Evolutionary conservation across 1,140 invertebrate species (phyloP).

Genomic region (Drosophila ercepeae): DNA sequence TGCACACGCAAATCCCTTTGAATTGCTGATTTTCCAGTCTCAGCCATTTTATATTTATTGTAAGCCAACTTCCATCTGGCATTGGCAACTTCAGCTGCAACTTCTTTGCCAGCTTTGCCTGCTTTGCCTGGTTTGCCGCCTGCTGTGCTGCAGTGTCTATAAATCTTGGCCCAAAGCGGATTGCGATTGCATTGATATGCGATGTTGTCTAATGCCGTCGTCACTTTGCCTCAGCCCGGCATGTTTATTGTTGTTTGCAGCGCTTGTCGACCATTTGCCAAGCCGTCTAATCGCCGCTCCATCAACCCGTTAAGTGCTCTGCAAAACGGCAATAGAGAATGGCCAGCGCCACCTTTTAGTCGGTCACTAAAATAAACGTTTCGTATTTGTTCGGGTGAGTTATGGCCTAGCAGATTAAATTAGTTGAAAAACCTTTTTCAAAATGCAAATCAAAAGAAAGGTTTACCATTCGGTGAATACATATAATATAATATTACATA

Average conservation of each 20-base stretch:
- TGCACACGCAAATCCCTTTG: constrained; percentile 70
- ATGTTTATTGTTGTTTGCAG: constrained; percentile 64
- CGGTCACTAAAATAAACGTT: constrained; percentile 25
- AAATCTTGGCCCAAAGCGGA: constrained; percentile 74
- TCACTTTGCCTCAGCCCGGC: constrained; percentile 12
- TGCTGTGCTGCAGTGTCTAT: constrained; percentile 59
- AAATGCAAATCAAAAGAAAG: neutral
- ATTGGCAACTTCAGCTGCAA: constrained; percentile 21
- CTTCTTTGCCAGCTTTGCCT: neutral
- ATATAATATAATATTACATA: too few species aligned
- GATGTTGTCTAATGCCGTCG: constrained; percentile 62
- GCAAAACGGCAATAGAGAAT: constrained; percentile 57
- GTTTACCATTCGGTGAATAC: too few species aligned
- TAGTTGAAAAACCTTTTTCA: neutral
- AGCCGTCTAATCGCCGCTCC: constrained; percentile 36
- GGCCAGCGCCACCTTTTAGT: constrained; percentile 47
- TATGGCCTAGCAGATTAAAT: constrained; percentile 25
- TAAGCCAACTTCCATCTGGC: constrained; percentile 37
- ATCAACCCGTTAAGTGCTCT: constrained; percentile 47
- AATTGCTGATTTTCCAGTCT: constrained; percentile 65
- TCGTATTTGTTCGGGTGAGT: constrained; percentile 15
- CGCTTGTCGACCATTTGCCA: constrained; percentile 41
- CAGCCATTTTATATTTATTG: constrained; percentile 56
- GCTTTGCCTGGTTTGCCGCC: constrained; percentile 10
- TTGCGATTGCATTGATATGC: constrained; percentile 73